These are phyloP conservation scores for Tapirus indicus DNA, from an alignment of 2,797 vertebrate genomes.

Conservation along the genomic window DNA sequence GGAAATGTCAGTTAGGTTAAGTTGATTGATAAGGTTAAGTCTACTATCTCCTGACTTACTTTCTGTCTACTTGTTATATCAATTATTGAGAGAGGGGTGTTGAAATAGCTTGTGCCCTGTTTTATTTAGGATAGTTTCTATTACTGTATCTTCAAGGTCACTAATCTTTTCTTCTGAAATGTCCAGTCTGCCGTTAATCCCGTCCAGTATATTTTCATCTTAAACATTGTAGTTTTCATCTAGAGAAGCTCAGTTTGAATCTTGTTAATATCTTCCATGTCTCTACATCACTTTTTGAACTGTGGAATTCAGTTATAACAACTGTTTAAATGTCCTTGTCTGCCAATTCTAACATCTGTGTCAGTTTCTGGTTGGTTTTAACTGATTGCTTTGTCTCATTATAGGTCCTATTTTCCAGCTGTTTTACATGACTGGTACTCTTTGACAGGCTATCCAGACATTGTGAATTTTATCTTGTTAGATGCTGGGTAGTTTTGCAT, in stretches of 20 bases:
- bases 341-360: neutral
- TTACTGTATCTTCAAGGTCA: neutral
- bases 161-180: conserved; percentile 4
- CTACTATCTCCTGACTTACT: neutral
- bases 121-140: conserved; percentile 23
- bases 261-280: neutral
- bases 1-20: neutral
- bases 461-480: conserved; percentile 30
- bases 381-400: neutral
- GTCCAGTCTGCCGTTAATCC: neutral
- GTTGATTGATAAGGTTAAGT: neutral
- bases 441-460: neutral
- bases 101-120: conserved; percentile 11
- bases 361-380: neutral
- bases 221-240: neutral
- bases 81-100: neutral
- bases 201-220: neutral
- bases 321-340: neutral
- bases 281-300: neutral
- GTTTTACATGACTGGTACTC: neutral
- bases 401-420: neutral
- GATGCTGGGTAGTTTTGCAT: neutral
- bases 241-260: neutral
- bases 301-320: neutral
- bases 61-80: neutral